These are phyloP conservation scores for Micronycteris hirsuta DNA, from an alignment of 2,113 vertebrate genomes.

Conservation along the genomic window DNA sequence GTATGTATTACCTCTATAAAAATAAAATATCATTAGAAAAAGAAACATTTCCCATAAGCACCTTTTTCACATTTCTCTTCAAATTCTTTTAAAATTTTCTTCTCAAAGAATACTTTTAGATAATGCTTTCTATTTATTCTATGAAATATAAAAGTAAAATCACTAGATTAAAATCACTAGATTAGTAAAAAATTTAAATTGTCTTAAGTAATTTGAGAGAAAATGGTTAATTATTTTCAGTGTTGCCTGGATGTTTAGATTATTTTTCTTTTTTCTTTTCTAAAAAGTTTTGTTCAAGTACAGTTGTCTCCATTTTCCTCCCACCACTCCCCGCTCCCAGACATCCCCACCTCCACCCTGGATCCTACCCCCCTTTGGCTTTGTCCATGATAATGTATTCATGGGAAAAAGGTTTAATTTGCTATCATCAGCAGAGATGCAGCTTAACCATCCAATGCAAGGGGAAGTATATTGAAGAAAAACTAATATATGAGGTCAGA, in stretches of 20 bases:
- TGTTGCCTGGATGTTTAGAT: not conserved
- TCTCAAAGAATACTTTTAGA: not conserved
- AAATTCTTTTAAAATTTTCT: not conserved
- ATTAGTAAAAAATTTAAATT: constrained; percentile 5
- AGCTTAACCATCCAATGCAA: not conserved
- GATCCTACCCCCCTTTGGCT: no score
- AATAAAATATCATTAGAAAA: not conserved
- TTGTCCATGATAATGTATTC: not conserved
- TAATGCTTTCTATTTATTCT: constrained; percentile 15
- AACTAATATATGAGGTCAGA: not conserved
- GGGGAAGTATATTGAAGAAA: not conserved
- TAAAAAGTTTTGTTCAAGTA: no score
- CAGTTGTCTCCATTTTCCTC: no score
- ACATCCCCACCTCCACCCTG: no score
- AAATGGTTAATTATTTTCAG: not conserved
- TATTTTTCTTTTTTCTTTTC: not conserved
- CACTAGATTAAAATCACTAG: not conserved
- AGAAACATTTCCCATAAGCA: not conserved
- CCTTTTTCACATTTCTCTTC: not conserved
- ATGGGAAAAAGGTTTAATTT: not conserved
- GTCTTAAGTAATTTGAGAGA: constrained; percentile 1
- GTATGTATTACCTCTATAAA: not conserved
- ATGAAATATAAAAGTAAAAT: constrained; percentile 13
- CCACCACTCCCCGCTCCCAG: no score
- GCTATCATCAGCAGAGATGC: not conserved